phyloP scores from a whole-genome alignment of 2,113 vertebrate species.

The Orycteropus afer region DNA sequence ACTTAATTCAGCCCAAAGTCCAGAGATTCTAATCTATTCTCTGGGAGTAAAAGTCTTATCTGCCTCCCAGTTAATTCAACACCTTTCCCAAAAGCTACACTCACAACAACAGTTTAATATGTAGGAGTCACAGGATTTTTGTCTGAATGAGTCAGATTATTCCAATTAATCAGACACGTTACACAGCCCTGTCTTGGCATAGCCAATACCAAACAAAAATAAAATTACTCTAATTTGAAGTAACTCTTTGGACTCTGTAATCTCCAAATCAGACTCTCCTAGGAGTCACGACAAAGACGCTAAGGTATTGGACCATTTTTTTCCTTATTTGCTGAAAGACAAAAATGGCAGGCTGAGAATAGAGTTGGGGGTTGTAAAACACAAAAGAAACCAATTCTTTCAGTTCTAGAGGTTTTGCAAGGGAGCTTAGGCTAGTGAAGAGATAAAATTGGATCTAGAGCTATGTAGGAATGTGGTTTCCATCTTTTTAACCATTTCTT shows the following conservation, averaged over 20 bases:
- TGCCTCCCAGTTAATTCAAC: background rate
- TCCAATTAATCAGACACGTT: background rate
- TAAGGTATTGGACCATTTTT: background rate
- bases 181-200: background rate
- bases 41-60: background rate
- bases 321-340: background rate
- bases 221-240: background rate
- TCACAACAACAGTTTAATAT: background rate
- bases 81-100: background rate
- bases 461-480: background rate
- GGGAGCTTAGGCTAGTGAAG: background rate
- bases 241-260: background rate
- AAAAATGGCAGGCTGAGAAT: background rate
- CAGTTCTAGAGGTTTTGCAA: background rate
- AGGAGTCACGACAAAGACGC: background rate
- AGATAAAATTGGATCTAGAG: background rate
- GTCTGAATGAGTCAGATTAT: background rate
- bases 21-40: background rate
- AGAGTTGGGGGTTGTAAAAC: background rate
- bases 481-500: background rate
- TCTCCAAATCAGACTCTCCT: background rate
- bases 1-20: background rate
- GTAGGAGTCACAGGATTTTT: background rate
- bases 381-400: background rate
- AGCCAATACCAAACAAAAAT: background rate